Base-by-base conservation (phyloP, 2,797 vertebrate genomes). In the Myotis myotis region DNA sequence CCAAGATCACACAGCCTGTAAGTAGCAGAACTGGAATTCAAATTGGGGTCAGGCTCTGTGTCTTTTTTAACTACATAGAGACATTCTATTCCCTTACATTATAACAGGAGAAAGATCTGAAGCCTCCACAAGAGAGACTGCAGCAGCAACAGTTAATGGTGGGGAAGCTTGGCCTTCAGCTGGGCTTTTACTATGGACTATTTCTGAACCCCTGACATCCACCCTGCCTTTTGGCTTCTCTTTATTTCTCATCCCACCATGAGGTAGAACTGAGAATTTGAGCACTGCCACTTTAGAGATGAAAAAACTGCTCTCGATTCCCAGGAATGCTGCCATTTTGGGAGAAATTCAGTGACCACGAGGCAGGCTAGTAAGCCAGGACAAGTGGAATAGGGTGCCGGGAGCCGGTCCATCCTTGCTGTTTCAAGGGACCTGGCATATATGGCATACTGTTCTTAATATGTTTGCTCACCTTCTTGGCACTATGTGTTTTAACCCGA, bases 1-100 rank as follows among this genome's bases (percentile, higher is more conserved):
- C 78, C 74, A 85, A 89, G 57, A 62, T 92, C 68, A 92, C 66
- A 95, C 2, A 66, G 25, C 49, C 76, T 81, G 51, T 15, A 89
- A 47, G 17, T 13, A 78, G 20, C 22, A 85, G 33, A 92, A 68
- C 0, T 75, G 7, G n/a, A 80, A 91, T 89, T 95, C 41, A 72
- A 74, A 78, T 9, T 81, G 30, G 11, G 22, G 16, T 82, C 51
- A 87, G 55, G 81, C 28, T 91, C 41, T 70, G 36, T 79, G 38
- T 51, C 20, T 68, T 87, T 81, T 7, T 7, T 89, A 76, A 83
- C 71, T 66, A 25, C 22, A 78, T 6, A 28, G 17, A 92, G 87
- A 23, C 22, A 44, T 78, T 87, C n/a, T 41, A 51, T 49, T 84
- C 33, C 60, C 64, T 92, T 53, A 47, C 75, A 66, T 84, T 41